Percentiles rank a stretch among this genome's conserved stretches.
phyloP scores from a whole-genome alignment of 2,797 vertebrate species.

The Cottoperca gobio region DNA sequence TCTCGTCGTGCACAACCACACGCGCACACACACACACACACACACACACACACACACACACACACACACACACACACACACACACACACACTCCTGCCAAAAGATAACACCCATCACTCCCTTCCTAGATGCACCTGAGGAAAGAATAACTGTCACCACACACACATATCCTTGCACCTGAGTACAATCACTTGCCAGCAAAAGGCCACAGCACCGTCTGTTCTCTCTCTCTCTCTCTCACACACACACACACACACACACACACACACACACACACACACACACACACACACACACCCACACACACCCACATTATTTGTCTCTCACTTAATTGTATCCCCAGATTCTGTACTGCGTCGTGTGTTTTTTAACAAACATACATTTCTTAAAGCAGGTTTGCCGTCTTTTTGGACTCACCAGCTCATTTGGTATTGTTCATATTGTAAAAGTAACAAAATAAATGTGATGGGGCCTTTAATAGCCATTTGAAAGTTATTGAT shows the following conservation, averaged over 20 bases:
- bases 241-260: constrained; percentile 3
- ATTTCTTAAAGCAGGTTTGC: neutral
- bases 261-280: constrained; percentile 24
- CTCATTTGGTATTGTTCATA: too few species aligned
- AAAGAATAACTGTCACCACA: constrained; percentile 57
- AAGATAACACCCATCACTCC: constrained; percentile 58
- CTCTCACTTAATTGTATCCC: constrained; percentile 4
- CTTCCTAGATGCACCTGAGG: constrained; percentile 64
- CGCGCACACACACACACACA: too few species aligned
- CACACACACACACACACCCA: neutral
- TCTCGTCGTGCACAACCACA: neutral
- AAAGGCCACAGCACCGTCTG: constrained; percentile 64
- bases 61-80: neutral
- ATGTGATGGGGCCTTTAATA: neutral
- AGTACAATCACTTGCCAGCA: constrained; percentile 60
- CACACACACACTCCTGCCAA: constrained; percentile 48
- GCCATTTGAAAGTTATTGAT: neutral
- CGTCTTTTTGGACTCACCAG: neutral
- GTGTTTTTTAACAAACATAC: neutral
- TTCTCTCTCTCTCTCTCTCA: constrained; percentile 16
- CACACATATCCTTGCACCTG: constrained; percentile 52
- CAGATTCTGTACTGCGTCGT: neutral
- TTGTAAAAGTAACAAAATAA: neutral
- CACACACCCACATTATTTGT: neutral
- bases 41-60: neutral